Evolutionary conservation across 2,797 vertebrate species (phyloP), one percentile per base, ranked within the genome.

Genomic region (Thalassophryne amazonica): DNA sequence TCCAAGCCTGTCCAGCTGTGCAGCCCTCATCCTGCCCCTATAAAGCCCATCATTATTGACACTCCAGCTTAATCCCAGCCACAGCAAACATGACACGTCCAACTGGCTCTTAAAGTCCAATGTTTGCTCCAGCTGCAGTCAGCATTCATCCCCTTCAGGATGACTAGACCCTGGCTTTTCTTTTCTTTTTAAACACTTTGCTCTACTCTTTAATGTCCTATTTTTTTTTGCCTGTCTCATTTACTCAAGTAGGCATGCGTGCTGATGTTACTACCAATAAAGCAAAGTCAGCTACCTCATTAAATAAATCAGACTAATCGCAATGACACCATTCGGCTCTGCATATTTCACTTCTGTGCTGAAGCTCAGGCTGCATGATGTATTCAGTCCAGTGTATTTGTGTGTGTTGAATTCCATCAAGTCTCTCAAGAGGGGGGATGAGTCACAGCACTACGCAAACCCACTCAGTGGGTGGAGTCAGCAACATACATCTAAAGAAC

Each of bases 391-490:
- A 29, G 57, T 67, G 81, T 83, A 71, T 81, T 79, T 82, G 78
- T 82, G 78, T 76, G 81, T 77, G 86, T 69, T 83, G 77, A 80
- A 87, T 88, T 86, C 82, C 79, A 82, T 76, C 80, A 82, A 83
- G 80, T 68, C 73, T 81, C 78, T 76, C 78, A 86, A 80, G 86
- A 80, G 82, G 65, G 74, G 56, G 80, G 75, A 85, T 89, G 87
- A 89, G 80, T 89, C 87, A 89, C 87, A 80, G 74, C 64, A 7
- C 85, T 81, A 88, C 73, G 68, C 77, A 83, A 82, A 60, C 84
- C 86, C 81, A 89, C 87, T 85, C 83, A 71, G 86, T 81, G 78
- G 85, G 85, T 80, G 86, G 85, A 88, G 86, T 79, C 69, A 77
- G 80, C 43, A 10, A 58, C 78, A 76, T 67, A 70, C 68, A 75